phyloP scores from a whole-genome alignment of 1,140 invertebrate genomes.

The Trichoplusia ni region DNA sequence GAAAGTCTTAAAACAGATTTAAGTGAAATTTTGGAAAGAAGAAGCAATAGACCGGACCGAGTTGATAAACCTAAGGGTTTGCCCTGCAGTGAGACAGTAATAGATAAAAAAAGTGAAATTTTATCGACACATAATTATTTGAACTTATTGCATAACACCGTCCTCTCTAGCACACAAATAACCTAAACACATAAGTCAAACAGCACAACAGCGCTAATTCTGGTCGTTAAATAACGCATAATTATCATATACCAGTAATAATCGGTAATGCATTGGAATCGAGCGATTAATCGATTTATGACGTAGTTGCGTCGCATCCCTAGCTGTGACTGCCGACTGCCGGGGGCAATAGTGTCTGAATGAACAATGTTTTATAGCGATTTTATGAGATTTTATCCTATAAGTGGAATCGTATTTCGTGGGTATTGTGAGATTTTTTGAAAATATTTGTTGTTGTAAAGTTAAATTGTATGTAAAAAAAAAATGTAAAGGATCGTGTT shows the following conservation, averaged over 20 bases:
- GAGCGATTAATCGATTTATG: conserved; percentile 9
- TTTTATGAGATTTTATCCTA: conserved; percentile 33
- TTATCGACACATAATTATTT: too few relatives aligned
- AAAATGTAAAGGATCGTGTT: too few relatives aligned
- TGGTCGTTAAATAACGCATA: not conserved
- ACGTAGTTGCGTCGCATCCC: conserved; percentile 10
- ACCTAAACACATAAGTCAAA: not conserved
- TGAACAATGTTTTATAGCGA: conserved; percentile 29
- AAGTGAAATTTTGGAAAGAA: too few relatives aligned
- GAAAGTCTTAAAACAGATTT: too few relatives aligned
- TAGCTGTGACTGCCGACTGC: conserved; percentile 12
- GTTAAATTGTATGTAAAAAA: not conserved
- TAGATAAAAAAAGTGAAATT: too few relatives aligned
- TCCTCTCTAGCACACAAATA: too few relatives aligned
- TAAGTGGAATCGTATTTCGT: conserved; percentile 22
- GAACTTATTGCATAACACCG: too few relatives aligned
- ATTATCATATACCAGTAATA: conserved; percentile 7
- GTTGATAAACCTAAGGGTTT: too few relatives aligned
- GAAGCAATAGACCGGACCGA: too few relatives aligned
- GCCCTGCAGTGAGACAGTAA: too few relatives aligned
- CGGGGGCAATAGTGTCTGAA: conserved; percentile 18
- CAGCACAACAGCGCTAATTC: not conserved
- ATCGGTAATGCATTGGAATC: conserved; percentile 2
- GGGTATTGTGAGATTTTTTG: conserved; percentile 16
- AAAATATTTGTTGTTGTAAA: not conserved